These are phyloP conservation scores for Vombatus ursinus DNA, from an alignment of 2,113 vertebrate species.

Conservation along the genomic window DNA sequence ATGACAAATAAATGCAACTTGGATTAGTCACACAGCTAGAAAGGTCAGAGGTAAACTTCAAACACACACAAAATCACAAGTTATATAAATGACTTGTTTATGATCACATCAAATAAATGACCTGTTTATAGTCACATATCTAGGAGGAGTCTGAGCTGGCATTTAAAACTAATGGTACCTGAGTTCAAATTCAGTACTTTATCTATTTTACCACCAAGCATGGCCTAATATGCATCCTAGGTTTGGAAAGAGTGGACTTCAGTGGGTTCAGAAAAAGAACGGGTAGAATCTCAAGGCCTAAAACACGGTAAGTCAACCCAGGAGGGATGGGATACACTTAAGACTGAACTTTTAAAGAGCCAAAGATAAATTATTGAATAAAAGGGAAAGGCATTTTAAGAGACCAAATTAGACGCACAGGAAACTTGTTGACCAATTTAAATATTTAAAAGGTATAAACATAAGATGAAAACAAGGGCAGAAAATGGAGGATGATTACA, in stretches of 20 bases:
- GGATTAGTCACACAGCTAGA: not conserved
- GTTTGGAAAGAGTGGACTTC: not conserved
- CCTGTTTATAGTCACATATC: not conserved
- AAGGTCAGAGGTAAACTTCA: not conserved
- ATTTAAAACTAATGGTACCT: not conserved
- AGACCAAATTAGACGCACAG: not conserved
- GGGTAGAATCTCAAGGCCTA: not conserved
- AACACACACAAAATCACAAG: not conserved
- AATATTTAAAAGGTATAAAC: not conserved
- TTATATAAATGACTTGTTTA: not conserved
- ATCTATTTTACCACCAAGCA: not conserved
- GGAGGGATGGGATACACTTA: not conserved
- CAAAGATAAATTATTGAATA: not conserved
- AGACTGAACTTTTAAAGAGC: not conserved
- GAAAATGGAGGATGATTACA: not conserved
- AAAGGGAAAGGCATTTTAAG: not conserved
- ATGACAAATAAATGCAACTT: not conserved
- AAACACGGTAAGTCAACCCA: not conserved
- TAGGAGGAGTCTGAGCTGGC: not conserved
- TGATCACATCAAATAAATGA: not conserved
- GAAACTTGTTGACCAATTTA: not conserved
- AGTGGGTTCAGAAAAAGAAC: not conserved
- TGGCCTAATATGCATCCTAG: not conserved
- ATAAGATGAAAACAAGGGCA: not conserved
- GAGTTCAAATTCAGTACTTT: not conserved